phyloP scores from a whole-genome alignment of 1,140 invertebrate species.

The Stenopsyche tienmushanensis region DNA sequence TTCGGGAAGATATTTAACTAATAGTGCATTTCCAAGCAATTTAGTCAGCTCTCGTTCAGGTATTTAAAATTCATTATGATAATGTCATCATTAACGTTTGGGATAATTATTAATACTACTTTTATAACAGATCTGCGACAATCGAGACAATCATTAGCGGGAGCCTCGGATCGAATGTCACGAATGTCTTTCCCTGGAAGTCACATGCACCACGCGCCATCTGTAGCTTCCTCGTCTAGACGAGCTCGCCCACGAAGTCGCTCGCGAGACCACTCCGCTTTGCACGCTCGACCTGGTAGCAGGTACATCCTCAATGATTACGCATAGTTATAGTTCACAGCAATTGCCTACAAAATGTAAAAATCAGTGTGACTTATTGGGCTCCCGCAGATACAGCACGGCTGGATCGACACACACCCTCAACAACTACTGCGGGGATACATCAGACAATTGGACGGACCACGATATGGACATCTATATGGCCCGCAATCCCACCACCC shows the following conservation, averaged over 20 bases:
- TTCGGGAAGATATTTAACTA: conserved; percentile 70
- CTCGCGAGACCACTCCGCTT: conserved; percentile 55
- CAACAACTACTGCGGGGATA: conserved; percentile 73
- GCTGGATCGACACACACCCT: conserved; percentile 76
- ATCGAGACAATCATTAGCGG: conserved; percentile 77
- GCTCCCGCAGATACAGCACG: conserved; percentile 61
- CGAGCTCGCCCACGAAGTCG: conserved; percentile 66
- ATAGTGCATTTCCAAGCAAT: conserved; percentile 69
- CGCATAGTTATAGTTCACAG: conserved; percentile 15
- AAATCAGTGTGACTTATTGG: conserved; percentile 42
- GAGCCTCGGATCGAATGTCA: conserved; percentile 75
- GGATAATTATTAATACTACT: background rate
- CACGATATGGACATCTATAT: conserved; percentile 96
- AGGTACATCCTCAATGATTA: conserved; percentile 48
- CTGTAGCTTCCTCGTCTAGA: conserved; percentile 61
- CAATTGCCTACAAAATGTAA: conserved; percentile 34
- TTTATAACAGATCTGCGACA: conserved; percentile 71
- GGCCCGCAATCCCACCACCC: conserved; percentile 83
- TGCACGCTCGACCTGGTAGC: conserved; percentile 53
- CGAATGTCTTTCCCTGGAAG: conserved; percentile 63
- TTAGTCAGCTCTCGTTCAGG: conserved; percentile 77
- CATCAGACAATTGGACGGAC: conserved; percentile 91
- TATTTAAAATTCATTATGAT: conserved; percentile 46
- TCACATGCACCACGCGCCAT: conserved; percentile 48
- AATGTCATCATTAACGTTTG: too few species aligned